Conservation (phyloP, 2,113 vertebrate genomes). For the Actenoides hombroni region DNA sequence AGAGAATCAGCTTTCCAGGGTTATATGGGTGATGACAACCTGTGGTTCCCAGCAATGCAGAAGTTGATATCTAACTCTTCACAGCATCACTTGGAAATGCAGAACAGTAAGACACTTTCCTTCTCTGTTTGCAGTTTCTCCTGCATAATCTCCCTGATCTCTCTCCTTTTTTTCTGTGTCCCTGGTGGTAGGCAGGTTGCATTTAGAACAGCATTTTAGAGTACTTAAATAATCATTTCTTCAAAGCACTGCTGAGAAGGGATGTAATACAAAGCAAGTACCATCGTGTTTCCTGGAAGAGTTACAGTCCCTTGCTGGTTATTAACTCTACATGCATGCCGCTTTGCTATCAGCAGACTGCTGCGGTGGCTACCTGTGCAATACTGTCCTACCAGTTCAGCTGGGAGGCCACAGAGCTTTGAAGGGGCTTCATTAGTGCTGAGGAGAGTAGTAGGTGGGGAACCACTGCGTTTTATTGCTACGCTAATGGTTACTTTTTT, state of each 20-base stretch:
- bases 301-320: not conserved
- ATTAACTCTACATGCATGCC: not conserved
- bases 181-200: not conserved
- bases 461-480: not conserved
- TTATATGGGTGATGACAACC: not conserved
- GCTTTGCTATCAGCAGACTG: not conserved
- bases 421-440: not conserved
- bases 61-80: not conserved
- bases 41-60: not conserved
- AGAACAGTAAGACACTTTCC: not conserved
- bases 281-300: not conserved
- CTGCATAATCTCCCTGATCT: not conserved
- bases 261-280: not conserved
- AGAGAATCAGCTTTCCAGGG: not conserved
- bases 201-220: not conserved
- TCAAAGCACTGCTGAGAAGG: not conserved
- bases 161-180: not conserved
- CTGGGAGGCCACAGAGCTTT: not conserved
- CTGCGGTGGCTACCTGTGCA: not conserved
- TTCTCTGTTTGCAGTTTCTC: not conserved
- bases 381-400: not conserved
- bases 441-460: not conserved
- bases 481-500: not conserved
- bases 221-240: not conserved
- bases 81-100: not conserved